A percentile compares a stretch with the other conserved stretches of the same genome.
Conservation (phyloP, 2,113 vertebrate species). For the Semnornis frantzii region DNA sequence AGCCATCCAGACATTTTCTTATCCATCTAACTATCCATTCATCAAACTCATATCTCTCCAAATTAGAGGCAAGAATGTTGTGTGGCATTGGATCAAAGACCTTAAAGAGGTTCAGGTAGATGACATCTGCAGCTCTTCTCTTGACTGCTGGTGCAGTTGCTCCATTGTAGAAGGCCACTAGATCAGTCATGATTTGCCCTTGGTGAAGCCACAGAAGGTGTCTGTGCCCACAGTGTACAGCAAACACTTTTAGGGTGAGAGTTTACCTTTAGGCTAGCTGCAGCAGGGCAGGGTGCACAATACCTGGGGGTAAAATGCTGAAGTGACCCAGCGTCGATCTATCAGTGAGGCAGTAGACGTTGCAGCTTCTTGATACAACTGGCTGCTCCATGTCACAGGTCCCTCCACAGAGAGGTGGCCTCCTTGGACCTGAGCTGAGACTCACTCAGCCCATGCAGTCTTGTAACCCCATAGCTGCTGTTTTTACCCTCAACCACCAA, state of each 20-base stretch:
- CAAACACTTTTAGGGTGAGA: not conserved
- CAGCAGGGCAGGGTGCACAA: rapidly evolving
- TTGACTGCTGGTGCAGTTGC: not conserved
- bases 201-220: not conserved
- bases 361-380: not conserved
- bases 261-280: not conserved
- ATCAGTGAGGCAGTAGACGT: rapidly evolving
- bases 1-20: not conserved
- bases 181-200: not conserved
- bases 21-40: not conserved
- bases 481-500: not conserved
- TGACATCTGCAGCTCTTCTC: not conserved
- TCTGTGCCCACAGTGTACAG: rapidly evolving
- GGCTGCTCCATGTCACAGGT: not conserved
- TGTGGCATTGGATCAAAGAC: not conserved
- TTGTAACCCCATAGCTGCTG: not conserved
- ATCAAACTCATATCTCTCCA: not conserved
- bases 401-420: not conserved
- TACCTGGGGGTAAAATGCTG: not conserved
- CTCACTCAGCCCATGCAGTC: not conserved
- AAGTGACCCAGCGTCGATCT: not conserved
- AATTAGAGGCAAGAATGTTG: not conserved
- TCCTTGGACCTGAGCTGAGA: not conserved
- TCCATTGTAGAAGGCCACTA: not conserved
- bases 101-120: not conserved